Percentiles rank a stretch among this genome's conserved stretches.
Conservation (phyloP, 2,113 vertebrate genomes). For the Chaetodon trifascialis region DNA sequence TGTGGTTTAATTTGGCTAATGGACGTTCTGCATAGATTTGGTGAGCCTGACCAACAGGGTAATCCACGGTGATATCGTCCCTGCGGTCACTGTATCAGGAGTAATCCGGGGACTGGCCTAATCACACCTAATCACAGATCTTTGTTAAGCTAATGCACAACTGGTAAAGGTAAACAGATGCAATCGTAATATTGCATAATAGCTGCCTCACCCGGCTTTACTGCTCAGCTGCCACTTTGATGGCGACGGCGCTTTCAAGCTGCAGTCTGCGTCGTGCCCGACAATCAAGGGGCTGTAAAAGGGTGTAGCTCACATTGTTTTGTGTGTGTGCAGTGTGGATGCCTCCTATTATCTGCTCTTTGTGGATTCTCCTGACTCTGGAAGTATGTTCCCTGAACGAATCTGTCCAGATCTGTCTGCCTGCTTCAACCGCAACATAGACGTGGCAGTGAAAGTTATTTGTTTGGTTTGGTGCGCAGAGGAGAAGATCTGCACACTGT, state of each 20-base stretch:
- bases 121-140: constrained; percentile 38
- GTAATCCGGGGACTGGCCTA: constrained; percentile 31
- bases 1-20: constrained; percentile 58
- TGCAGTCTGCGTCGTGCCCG: neutral
- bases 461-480: neutral
- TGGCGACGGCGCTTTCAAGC: neutral
- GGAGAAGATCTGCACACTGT: too few species aligned
- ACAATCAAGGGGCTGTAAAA: neutral
- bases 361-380: neutral
- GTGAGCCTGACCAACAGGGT: constrained; percentile 6
- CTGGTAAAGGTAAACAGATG: neutral
- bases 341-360: neutral
- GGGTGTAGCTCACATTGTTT: neutral
- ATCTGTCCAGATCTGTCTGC: neutral
- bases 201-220: neutral
- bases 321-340: neutral
- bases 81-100: constrained; percentile 10
- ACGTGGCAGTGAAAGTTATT: neutral
- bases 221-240: neutral
- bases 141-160: constrained; percentile 33
- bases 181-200: neutral
- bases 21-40: constrained; percentile 7
- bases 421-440: neutral
- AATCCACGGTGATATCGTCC: constrained; percentile 43
- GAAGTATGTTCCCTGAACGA: neutral